Base-by-base conservation (phyloP, 2,113 vertebrate species). In the Eira barbara region DNA sequence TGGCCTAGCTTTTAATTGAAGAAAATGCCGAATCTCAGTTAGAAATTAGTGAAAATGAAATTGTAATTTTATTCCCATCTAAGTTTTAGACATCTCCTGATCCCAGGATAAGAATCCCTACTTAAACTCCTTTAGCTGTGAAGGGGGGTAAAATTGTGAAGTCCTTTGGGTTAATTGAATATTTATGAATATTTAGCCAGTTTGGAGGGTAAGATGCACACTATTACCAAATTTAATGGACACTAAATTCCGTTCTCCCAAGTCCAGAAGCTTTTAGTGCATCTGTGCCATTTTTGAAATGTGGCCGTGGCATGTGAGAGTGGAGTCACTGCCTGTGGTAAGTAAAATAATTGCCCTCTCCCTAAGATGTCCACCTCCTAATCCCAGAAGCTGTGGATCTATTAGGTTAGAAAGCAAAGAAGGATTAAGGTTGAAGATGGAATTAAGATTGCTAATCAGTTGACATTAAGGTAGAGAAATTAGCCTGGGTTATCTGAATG, bases 11-110 rank as follows among this genome's bases (percentile, higher is more conserved):
- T 95, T 94, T 84, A 39, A 67, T 61, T 36, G 21, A 91, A 92
- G 49, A 42, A 55, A 69, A 88, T 36, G 52, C 45, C 95, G 57
- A 55, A 39, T 97, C 95, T 85, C 73, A 67, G 45, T 71, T 85
- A 94, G 57, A 91, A 34, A 23, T 85, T 89, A 95, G 20, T 65
- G 80, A 92, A 96, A 96, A 69, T 84, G 29, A 91, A 93, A 84
- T 88, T 83, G 10, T 87, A 47, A 47, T 91, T 96, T 97, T 92
- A 42, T 90, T 94, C 10, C 29, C 39, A 27, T 80, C 49, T 34
- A 89, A 88, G 39, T 96, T 93, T 63, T 55, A 93, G 42, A 61
- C 3, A 5, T 4, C 31, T 69, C 47, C 23, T 65, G 47, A 57
- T 13, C 39, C 29, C 67, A 95, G 29, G 20, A 76, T 65, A 39